These are phyloP conservation scores for Chelonia mydas DNA, from an alignment of 2,797 vertebrate species.

Conservation along the genomic window DNA sequence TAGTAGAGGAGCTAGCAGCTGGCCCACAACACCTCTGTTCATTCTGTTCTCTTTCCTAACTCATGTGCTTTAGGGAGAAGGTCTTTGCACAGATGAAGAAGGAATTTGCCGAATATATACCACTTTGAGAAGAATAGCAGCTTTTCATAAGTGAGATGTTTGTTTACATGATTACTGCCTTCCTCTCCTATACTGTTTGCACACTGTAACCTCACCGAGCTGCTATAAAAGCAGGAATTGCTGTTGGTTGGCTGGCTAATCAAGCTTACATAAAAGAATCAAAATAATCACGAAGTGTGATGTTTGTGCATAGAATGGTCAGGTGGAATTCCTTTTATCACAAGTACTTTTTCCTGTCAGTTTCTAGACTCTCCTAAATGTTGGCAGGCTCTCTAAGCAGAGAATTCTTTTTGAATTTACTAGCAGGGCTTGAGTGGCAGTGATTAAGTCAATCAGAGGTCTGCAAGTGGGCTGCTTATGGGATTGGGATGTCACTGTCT, in stretches of 20 bases:
- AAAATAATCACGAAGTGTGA: background rate
- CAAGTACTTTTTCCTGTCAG: background rate
- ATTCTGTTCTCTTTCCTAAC: constrained; percentile 50
- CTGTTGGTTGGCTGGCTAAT: background rate
- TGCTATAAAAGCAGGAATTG: background rate
- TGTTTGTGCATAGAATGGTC: background rate
- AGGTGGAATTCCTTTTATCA: background rate
- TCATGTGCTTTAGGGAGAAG: constrained; percentile 75
- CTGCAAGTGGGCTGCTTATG: background rate
- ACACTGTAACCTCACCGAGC: background rate
- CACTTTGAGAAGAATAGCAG: constrained; percentile 85
- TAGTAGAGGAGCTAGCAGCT: background rate
- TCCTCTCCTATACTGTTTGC: background rate
- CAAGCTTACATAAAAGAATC: background rate
- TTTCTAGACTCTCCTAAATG: background rate
- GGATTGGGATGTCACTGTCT: background rate
- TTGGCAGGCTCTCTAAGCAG: background rate
- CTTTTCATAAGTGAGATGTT: constrained; percentile 90
- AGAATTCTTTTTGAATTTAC: background rate
- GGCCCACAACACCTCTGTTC: background rate
- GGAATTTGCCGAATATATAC: constrained; percentile 75
- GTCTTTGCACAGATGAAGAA: constrained; percentile 75
- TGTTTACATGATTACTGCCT: constrained; percentile 1
- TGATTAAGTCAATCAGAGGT: background rate
- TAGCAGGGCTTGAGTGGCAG: background rate